Conservation (phyloP, 2,888 invertebrate species). For the Exocentrus adspersus region DNA sequence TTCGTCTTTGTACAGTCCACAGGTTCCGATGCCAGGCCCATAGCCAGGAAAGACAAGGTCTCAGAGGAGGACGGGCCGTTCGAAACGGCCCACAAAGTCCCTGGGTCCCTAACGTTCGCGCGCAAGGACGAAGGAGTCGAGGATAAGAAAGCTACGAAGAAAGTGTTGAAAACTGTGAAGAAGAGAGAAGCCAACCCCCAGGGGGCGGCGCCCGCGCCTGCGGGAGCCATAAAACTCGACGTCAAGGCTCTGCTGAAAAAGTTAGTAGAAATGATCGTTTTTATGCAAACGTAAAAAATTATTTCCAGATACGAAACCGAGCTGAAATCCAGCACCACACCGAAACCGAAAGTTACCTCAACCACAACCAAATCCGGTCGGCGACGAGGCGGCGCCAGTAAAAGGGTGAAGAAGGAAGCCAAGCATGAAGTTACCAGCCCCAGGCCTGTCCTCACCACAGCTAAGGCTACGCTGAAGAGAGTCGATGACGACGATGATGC, state of each 20-base stretch:
- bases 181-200: constrained; percentile 52
- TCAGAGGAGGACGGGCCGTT: constrained; percentile 63
- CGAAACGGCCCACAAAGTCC: constrained; percentile 79
- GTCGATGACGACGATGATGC: constrained; percentile 50
- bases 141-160: constrained; percentile 35
- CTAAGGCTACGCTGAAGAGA: constrained; percentile 54
- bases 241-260: constrained; percentile 40
- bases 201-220: constrained; percentile 58
- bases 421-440: constrained; percentile 65
- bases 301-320: constrained; percentile 54
- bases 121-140: constrained; percentile 56
- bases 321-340: constrained; percentile 51
- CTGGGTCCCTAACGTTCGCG: constrained; percentile 62
- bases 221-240: constrained; percentile 60
- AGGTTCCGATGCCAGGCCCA: constrained; percentile 56
- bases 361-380: constrained; percentile 56
- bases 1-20: constrained; percentile 71
- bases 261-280: constrained; percentile 30
- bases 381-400: constrained; percentile 32
- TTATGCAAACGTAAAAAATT: too few species aligned
- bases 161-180: constrained; percentile 42
- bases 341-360: constrained; percentile 50
- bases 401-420: constrained; percentile 54
- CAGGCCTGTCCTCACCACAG: constrained; percentile 68
- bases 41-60: constrained; percentile 57